Evolutionary conservation across 2,888 invertebrate genomes (phyloP), one percentile per base, ranked within the genome.

Genomic region (Selenia dentaria): DNA sequence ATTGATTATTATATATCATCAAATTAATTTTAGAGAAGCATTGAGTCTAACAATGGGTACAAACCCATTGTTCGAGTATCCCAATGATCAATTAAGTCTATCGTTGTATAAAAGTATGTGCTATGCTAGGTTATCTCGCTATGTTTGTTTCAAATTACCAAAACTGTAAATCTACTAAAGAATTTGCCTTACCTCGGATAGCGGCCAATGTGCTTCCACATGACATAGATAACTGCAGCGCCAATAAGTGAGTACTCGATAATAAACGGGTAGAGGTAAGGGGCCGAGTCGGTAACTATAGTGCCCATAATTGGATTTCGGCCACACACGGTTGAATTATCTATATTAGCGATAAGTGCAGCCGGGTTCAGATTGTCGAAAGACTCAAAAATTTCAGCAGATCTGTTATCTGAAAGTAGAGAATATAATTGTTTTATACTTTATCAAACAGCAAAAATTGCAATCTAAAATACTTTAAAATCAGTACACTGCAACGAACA

Each of bases 211-310:
- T 97, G 97, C 76, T 96, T 95, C 98, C 98, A 98, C 97, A 98
- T 98, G 38, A 98, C 96, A 79, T 97, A 98, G 68, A 98, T 95
- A 26, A 98, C 98, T 37, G 98, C 97, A 35, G 98, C 97, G 11
- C 98, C 98, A 70, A 99, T 97, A 57, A 98, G 91, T 53, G 98
- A 97, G 87, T 98, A 98, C 79, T 98, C 97, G 69, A 98, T 97
- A 70, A 98, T 97, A 84, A 98, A 98, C 0, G 98, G 98, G 86
- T 97, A 99, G 36, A 98, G 92, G 81, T 97, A 98, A 0, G 98
- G 98, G 6, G 98, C 97, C 0, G 98, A 96, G 74, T 97, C 97
- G 67, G 96, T 94, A 5, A 98, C 97, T 64, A 98, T 97, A 33
- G 94, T 96, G 29, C 97, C 97, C 97, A 98, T 97, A 67, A 97